Evolutionary conservation across 2,888 invertebrate species (phyloP), one percentile per base, ranked within the genome.

Genomic region (Agrotis ipsilon): DNA sequence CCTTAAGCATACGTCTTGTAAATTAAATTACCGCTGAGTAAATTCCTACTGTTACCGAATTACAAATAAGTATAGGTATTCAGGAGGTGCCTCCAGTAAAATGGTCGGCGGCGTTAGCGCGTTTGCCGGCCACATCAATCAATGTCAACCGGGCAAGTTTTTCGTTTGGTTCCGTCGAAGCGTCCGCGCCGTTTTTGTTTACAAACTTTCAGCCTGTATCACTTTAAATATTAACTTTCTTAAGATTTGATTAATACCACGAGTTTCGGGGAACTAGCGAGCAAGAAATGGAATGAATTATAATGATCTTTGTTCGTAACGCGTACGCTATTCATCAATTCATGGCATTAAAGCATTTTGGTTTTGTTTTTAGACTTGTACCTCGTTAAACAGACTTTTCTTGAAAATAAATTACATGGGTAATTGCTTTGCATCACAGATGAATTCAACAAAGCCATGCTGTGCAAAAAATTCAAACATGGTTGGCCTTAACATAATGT

Each of bases 91-190:
- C 88, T 88, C 86, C 88, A 87, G 87, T 89, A 87, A 91, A 92
- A 89, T 87, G 91, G 89, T 86, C 85, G 86, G 83, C 89, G 87
- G 86, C 89, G 89, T 89, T 87, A 83, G 91, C 90, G 88, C 89
- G 86, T 87, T 89, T 86, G 90, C 88, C 86, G 85, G 84, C 86
- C 89, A 88, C 95, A 96, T 96, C 94, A 92, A 95, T 96, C 96
- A 96, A 90, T 90, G 95, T 95, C 96, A 92, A 78, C 75, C 75
- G 85, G 91, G 86, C 92, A 93, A 95, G 94, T 94, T 95, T 95
- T 96, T 94, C 92, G 90, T 88, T 89, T 90, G 91, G 92, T 91
- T 91, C 88, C 89, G 91, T 89, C 90, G 88, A 91, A 92, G 89
- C 91, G 88, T 88, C 89, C 88, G 89, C 88, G 32, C 88, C 91